Conservation (phyloP, 2,888 invertebrate genomes). For the Drosophila kuntzei region DNA sequence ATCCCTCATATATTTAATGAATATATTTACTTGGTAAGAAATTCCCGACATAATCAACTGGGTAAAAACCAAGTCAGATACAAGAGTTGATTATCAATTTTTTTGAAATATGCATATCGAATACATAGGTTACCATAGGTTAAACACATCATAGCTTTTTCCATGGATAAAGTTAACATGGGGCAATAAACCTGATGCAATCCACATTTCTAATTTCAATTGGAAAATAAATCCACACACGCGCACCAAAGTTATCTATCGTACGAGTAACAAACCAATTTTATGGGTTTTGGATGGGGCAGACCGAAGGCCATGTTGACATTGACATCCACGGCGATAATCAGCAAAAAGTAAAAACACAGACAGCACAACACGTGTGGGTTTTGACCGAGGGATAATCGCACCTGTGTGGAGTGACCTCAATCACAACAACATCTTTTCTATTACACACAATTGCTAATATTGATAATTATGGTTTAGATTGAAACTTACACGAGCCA, state of each 20-base stretch:
- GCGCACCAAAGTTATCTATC: slow-evolving; percentile 40
- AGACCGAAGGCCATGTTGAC: slow-evolving; percentile 6
- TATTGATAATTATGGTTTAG: not conserved
- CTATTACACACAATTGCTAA: slow-evolving; percentile 11
- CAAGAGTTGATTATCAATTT: too few species aligned
- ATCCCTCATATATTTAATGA: not conserved
- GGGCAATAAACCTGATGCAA: slow-evolving; percentile 32
- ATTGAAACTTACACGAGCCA: slow-evolving; percentile 29
- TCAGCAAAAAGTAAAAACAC: slow-evolving; percentile 1
- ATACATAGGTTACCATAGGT: too few species aligned
- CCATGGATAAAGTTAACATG: not conserved
- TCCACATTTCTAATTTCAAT: slow-evolving; percentile 38
- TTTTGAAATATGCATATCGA: too few species aligned
- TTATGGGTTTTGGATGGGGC: slow-evolving; percentile 19
- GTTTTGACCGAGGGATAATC: slow-evolving; percentile 1
- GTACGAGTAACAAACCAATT: slow-evolving; percentile 5
- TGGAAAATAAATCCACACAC: slow-evolving; percentile 23
- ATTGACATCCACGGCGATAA: slow-evolving; percentile 34
- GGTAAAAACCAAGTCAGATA: too few species aligned
- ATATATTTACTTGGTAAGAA: not conserved
- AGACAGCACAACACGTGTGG: slow-evolving; percentile 40
- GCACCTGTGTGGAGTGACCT: slow-evolving; percentile 29
- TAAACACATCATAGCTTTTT: too few species aligned
- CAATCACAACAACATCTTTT: not conserved
- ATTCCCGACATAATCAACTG: not conserved